These are phyloP conservation scores for Chaetodon trifascialis DNA, from an alignment of 2,113 vertebrate species.

Conservation along the genomic window DNA sequence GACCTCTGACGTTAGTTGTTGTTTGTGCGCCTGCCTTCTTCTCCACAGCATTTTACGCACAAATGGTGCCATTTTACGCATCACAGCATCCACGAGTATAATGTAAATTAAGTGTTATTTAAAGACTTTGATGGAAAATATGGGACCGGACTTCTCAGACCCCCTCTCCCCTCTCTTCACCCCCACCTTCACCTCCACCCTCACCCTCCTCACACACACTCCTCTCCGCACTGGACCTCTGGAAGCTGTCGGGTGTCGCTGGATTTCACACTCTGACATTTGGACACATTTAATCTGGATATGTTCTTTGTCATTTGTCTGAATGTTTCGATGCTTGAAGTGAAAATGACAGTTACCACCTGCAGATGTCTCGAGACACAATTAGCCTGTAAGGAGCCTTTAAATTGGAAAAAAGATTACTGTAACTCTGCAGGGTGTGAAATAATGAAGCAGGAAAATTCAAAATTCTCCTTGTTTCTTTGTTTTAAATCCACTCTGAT, in stretches of 20 bases:
- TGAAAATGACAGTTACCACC: neutral
- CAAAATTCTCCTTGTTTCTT: neutral
- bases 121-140: conserved; percentile 33
- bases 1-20: conserved; percentile 55
- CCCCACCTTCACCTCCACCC: neutral
- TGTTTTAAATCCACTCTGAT: neutral
- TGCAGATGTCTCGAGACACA: neutral
- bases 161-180: neutral
- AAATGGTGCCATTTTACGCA: conserved; percentile 65
- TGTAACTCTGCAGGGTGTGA: neutral
- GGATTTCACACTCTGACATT: conserved; percentile 6
- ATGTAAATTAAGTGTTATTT: conserved; percentile 20
- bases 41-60: conserved; percentile 53
- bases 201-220: neutral
- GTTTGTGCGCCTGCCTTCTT: conserved; percentile 55
- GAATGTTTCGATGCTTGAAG: neutral
- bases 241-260: neutral
- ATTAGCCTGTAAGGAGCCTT: neutral
- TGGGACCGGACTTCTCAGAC: conserved; percentile 18
- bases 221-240: conserved; percentile 12
- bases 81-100: conserved; percentile 18
- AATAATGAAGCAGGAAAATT: neutral
- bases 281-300: neutral
- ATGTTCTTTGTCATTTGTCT: neutral
- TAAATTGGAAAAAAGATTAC: neutral